Base-by-base conservation (phyloP, 2,113 vertebrate genomes). In the Strigops habroptila region DNA sequence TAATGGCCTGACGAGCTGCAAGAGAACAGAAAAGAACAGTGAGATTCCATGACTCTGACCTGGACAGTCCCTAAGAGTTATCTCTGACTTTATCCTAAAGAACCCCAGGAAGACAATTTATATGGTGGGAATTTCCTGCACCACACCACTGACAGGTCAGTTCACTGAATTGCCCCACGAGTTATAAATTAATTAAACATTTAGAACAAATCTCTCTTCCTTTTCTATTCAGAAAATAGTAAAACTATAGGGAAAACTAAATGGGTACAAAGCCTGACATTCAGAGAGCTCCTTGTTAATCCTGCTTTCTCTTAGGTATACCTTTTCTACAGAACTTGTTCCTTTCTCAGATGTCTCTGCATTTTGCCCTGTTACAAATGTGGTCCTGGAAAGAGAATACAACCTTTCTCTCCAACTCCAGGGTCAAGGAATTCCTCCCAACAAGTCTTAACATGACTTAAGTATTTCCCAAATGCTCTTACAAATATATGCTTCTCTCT, bases 1-100 rank as follows among this genome's bases (percentile, higher is more conserved):
- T 99, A 88, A 98, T 97, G 64, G 98, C 99, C 97, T 99, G 99
- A 51, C 99, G 99, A 97, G 98, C 99, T 99, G 97, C 8, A 94
- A 98, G 41, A 81, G 65, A 86, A 52, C 46, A 92, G 30, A 53
- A 88, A 88, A 28, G 18, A 7, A 30, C 15, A 60, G 57, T 60
- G 35, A 88, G 70, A 94, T 39, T 59, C 62, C 14, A 3, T 24
- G 14, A 60, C 19, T 68, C 44, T 55, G 68, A 15, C 21, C 12
- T 44, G 46, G 51, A 67, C 31, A 68, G 55, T 7, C 23, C n/a
- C 39, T 1, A 8, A 31, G 43, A 75, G 23, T 28, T 22, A 82
- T 18, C 46, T 89, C 18, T 73, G 48, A 74, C 23, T 83, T 77
- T 6, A 74, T 8, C 21, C 19, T n/a, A 51, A 84, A 60, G 19